These are phyloP conservation scores for Ammodytes dubius DNA, from an alignment of 2,113 vertebrate genomes.

Conservation along the genomic window DNA sequence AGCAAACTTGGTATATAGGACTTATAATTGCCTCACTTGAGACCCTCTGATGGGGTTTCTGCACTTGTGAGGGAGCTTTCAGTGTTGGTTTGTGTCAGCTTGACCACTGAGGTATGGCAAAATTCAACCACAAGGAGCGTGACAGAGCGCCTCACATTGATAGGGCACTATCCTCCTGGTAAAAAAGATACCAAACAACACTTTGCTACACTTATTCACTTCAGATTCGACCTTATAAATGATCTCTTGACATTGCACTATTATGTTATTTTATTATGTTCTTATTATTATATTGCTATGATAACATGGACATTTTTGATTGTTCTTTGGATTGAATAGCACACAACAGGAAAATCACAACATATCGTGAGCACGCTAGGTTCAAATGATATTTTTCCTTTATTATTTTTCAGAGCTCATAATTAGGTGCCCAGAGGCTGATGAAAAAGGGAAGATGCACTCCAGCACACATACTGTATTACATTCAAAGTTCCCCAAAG, in stretches of 20 bases:
- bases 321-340: background rate
- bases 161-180: background rate
- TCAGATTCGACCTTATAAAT: background rate
- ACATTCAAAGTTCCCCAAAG: constrained; percentile 62
- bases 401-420: constrained; percentile 20
- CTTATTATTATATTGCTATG: no score
- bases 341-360: background rate
- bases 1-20: constrained; percentile 56
- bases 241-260: background rate
- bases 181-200: background rate
- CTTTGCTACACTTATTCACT: background rate
- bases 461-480: constrained; percentile 56
- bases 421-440: background rate
- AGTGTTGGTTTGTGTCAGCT: constrained; percentile 75
- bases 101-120: constrained; percentile 52
- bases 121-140: constrained; percentile 1
- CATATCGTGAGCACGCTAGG: background rate
- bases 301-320: background rate
- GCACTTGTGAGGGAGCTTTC: constrained; percentile 70
- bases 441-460: constrained; percentile 18
- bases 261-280: no score
- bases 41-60: constrained; percentile 68
- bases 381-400: constrained; percentile 12
- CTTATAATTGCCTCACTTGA: constrained; percentile 63
- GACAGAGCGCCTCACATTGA: background rate